Base-by-base conservation (phyloP, 2,797 vertebrate species). In the Remorina albescens region DNA sequence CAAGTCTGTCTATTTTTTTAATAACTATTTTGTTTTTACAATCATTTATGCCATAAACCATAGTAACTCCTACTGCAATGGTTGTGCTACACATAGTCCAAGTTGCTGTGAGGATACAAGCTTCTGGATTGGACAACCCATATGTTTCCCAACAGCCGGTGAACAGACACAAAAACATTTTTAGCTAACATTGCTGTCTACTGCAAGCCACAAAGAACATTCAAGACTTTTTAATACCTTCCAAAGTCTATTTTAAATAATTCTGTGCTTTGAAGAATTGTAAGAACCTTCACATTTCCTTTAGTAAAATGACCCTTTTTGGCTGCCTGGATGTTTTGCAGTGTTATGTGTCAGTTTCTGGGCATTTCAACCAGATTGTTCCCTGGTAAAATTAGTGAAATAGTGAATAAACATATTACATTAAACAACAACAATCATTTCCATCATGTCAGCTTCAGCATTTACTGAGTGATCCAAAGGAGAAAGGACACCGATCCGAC, bases 291-390 rank as follows among this genome's bases (percentile, higher is more conserved):
- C n/a, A n/a, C n/a, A n/a, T n/a, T n/a, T n/a, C n/a, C n/a, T n/a
- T n/a, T n/a, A n/a, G n/a, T n/a, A n/a, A n/a, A n/a, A n/a, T n/a
- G n/a, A n/a, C n/a, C n/a, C n/a, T n/a, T 16, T 44, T 16, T 51
- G 2, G 9, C 9, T 36, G 39, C 9, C 47, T 71, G 67, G 34
- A 42, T 36, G 11, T 18, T 60, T 51, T 59, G 19, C 10, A 67
- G 11, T 7, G 1, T 30, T 44, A 2, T 21, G 28, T 23, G n/a
- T 41, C 36, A 4, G 4, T 71, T 53, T 73, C 42, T 63, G 25
- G 47, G 46, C n/a, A 67, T 51, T 71, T 66, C 9, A 57, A 78
- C 26, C n/a, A 42, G 13, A 69, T 56, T 9, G 6, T 28, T 19
- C 69, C 12, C 23, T 63, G 4, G 9, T 6, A 50, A 3, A 50